Evolutionary conservation across 2,888 invertebrate genomes (phyloP).

Genomic region (Pseudococcus longispinus): DNA sequence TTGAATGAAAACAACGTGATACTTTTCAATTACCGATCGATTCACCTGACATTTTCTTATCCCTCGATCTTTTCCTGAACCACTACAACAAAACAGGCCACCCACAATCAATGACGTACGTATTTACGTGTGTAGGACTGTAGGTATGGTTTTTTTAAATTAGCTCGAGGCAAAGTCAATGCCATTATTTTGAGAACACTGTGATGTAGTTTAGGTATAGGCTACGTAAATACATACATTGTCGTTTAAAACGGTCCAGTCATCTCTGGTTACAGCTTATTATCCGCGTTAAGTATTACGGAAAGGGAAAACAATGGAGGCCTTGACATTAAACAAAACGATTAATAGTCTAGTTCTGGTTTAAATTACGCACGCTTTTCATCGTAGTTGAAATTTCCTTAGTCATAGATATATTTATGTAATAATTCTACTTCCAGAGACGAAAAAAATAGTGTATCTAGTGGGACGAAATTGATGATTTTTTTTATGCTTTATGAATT

Average conservation of each 20-base stretch:
- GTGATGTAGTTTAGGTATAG: background rate
- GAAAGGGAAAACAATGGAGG: slow-evolving; percentile 33
- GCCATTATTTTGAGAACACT: background rate
- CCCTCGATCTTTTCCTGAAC: background rate
- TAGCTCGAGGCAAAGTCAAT: slow-evolving; percentile 24
- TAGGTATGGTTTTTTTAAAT: background rate
- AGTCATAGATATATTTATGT: background rate
- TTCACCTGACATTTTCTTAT: background rate
- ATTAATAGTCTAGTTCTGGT: slow-evolving; percentile 5
- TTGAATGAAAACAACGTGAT: background rate
- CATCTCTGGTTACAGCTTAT: background rate
- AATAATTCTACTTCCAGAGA: background rate
- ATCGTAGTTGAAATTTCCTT: background rate
- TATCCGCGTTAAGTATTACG: background rate
- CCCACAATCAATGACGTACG: background rate
- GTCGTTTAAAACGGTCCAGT: slow-evolving; percentile 9
- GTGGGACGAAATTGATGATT: too few species aligned
- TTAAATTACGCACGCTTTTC: slow-evolving; percentile 22
- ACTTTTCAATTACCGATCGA: background rate
- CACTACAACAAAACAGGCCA: background rate
- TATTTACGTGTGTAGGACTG: background rate
- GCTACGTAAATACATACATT: background rate
- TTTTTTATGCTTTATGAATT: too few species aligned
- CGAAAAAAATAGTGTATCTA: too few species aligned
- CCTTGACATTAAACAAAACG: slow-evolving; percentile 36